Evolutionary conservation across 2,888 invertebrate species (phyloP).

Genomic region (Lasioglossum zephyrum): DNA sequence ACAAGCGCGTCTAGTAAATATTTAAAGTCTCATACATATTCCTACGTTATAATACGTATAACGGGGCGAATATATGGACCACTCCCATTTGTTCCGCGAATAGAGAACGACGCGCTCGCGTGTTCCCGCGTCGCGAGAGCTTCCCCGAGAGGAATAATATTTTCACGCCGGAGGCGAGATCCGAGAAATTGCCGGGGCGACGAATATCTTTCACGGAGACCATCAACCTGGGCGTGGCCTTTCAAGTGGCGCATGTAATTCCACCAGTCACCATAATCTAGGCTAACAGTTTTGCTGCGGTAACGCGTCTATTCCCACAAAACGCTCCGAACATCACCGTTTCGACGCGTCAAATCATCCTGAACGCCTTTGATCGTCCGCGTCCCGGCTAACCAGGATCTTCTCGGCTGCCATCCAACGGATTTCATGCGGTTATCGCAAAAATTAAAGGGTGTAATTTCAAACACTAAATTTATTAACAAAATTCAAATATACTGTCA

Average conservation of each 20-base stretch:
- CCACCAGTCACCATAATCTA: constrained; percentile 24
- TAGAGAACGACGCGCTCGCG: constrained; percentile 20
- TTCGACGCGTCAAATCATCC: neutral
- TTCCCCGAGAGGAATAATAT: constrained; percentile 9
- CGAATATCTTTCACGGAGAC: constrained; percentile 36
- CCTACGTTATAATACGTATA: constrained; percentile 41
- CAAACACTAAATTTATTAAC: no score
- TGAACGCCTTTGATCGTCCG: neutral
- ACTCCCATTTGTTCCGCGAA: constrained; percentile 50
- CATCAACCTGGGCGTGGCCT: constrained; percentile 54
- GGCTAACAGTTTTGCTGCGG: constrained; percentile 1
- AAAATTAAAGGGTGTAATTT: no score
- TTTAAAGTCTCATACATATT: constrained; percentile 59
- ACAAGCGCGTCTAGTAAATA: constrained; percentile 58
- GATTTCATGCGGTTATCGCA: no score
- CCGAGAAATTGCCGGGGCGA: constrained; percentile 44
- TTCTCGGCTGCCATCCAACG: neutral
- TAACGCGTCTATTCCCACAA: neutral
- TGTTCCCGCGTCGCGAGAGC: neutral
- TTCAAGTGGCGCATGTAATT: constrained; percentile 40
- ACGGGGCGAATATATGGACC: constrained; percentile 29
- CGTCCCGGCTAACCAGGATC: neutral
- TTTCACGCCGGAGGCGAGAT: constrained; percentile 50
- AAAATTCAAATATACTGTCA: no score
- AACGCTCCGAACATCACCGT: neutral